A percentile compares a stretch with the other conserved stretches of the same genome.
Conservation (phyloP, 2,797 vertebrate species). For the Perodicticus potto region DNA sequence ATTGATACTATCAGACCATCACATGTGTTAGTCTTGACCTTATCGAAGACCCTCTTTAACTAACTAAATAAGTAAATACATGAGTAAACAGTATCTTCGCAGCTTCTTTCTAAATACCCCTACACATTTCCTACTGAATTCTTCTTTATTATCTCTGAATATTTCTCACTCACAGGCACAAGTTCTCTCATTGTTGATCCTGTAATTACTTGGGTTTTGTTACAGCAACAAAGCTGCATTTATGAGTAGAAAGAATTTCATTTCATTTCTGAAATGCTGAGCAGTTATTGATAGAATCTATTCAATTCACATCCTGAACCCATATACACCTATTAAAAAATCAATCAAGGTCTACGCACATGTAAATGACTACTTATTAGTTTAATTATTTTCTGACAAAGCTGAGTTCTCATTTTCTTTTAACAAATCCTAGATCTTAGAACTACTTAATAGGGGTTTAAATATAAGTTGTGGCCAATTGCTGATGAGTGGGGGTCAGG, state of each 20-base stretch:
- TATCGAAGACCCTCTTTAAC: not conserved
- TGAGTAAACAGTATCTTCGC: not conserved
- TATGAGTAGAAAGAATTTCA: constrained; percentile 4
- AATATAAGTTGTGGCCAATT: not conserved
- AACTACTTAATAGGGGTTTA: not conserved
- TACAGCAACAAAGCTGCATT: not conserved
- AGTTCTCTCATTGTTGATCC: not conserved
- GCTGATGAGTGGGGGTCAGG: not conserved
- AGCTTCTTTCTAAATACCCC: not conserved
- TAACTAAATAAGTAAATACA: not conserved
- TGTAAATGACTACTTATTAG: not conserved
- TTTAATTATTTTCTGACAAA: not conserved
- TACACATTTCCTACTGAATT: not conserved
- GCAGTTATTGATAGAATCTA: not conserved
- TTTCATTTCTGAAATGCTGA: not conserved
- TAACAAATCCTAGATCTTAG: not conserved
- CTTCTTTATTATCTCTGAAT: not conserved
- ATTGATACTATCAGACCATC: not conserved
- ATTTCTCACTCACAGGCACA: not conserved
- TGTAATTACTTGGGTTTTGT: constrained; percentile 12
- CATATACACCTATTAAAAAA: not conserved
- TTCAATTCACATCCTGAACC: not conserved
- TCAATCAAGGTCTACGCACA: not conserved
- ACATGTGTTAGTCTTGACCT: not conserved
- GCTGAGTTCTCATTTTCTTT: not conserved